Percentiles rank a stretch among this genome's conserved stretches.
phyloP scores from a whole-genome alignment of 2,113 vertebrate genomes.

The Poecile atricapillus region DNA sequence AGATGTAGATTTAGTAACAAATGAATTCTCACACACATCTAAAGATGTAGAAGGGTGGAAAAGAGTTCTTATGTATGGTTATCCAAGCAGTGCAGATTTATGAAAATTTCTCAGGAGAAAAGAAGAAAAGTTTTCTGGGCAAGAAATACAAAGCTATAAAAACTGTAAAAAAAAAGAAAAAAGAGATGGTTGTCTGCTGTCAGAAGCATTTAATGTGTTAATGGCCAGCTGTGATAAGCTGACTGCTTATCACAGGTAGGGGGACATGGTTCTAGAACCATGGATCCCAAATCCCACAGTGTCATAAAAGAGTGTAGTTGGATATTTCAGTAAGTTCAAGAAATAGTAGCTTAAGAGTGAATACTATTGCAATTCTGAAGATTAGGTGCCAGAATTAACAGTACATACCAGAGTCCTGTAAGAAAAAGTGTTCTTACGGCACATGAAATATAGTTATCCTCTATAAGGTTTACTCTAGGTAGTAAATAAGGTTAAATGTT shows the following conservation, averaged over 20 bases:
- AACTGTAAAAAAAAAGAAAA: not conserved
- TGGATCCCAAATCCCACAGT: not conserved
- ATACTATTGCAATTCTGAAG: not conserved
- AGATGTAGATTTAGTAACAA: not conserved
- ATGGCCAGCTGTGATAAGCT: not conserved
- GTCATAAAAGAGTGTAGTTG: not conserved
- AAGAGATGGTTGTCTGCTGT: not conserved
- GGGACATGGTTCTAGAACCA: not conserved
- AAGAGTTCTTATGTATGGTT: not conserved
- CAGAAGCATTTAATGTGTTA: not conserved
- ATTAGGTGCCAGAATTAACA: not conserved
- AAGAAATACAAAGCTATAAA: not conserved
- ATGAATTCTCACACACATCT: not conserved
- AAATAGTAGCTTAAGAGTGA: not conserved
- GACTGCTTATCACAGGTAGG: not conserved
- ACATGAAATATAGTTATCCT: accelerated
- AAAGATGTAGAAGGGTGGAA: not conserved
- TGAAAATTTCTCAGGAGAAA: not conserved
- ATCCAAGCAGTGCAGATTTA: not conserved
- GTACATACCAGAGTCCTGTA: not conserved
- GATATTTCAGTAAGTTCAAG: not conserved
- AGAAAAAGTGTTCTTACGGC: not conserved
- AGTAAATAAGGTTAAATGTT: not conserved
- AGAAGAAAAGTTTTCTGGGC: not conserved
- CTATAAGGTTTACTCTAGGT: not conserved